These are phyloP conservation scores for Hephaestus fuliginosus DNA, from an alignment of 2,797 vertebrate genomes.

Conservation along the genomic window DNA sequence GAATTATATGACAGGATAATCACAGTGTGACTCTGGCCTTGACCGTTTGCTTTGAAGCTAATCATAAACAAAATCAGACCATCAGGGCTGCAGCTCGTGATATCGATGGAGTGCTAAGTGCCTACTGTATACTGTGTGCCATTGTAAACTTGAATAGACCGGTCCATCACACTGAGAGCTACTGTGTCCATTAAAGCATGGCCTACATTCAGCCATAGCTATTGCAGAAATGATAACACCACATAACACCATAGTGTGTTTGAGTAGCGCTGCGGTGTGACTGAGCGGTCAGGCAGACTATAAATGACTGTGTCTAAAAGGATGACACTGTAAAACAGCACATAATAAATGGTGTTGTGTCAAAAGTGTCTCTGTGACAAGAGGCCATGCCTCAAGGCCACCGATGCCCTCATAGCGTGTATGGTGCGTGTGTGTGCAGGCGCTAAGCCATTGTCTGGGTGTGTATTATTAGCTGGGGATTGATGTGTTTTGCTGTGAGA, in stretches of 20 bases:
- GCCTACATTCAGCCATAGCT: conserved; percentile 50
- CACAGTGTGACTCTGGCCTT: conserved; percentile 28
- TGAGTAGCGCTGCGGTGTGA: conserved; percentile 56
- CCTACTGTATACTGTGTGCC: conserved; percentile 14
- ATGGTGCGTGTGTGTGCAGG: conserved; percentile 2
- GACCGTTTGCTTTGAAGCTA: conserved; percentile 33
- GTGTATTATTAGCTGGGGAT: conserved; percentile 23
- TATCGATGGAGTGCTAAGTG: conserved; percentile 39
- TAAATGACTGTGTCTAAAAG: conserved; percentile 44
- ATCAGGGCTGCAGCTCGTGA: conserved; percentile 9
- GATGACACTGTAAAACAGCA: conserved; percentile 40
- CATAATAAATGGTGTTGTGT: conserved; percentile 51
- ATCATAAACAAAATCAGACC: conserved; percentile 41
- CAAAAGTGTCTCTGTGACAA: conserved; percentile 34
- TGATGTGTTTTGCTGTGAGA: neutral
- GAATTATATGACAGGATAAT: conserved; percentile 47
- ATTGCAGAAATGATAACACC: conserved; percentile 16
- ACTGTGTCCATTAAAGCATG: conserved; percentile 45
- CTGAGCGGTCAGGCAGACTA: conserved; percentile 50
- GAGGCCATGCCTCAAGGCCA: conserved; percentile 55
- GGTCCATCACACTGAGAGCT: conserved; percentile 45
- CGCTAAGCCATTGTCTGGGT: conserved; percentile 5
- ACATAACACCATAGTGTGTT: conserved; percentile 41
- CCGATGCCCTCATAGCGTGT: conserved; percentile 15
- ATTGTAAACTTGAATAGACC: conserved; percentile 46